A percentile compares a stretch with the other conserved stretches of the same genome.
phyloP scores from a whole-genome alignment of 2,797 vertebrate species.

The Phataginus tetradactyla region DNA sequence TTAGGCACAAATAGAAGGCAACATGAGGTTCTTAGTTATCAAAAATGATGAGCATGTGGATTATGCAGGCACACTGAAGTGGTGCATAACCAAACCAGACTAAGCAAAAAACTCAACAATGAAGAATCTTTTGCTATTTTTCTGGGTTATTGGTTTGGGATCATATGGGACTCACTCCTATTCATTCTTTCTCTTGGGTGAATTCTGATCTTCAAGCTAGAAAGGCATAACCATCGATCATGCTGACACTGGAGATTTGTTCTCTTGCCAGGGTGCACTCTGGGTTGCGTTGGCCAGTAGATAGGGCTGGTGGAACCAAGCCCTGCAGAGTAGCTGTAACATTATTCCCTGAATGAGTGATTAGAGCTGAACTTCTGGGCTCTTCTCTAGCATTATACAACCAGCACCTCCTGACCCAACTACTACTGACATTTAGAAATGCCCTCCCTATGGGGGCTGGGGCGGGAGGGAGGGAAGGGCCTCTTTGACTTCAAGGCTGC shows the following conservation, averaged over 20 bases:
- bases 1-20: not conserved
- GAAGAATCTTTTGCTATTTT: not conserved
- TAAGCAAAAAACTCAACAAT: not conserved
- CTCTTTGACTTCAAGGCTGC: not conserved
- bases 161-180: not conserved
- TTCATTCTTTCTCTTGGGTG: not conserved
- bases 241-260: not conserved
- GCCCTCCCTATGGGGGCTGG: not conserved
- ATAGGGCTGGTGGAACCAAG: not conserved
- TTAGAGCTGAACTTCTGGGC: not conserved
- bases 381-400: not conserved
- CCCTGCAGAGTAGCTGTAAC: not conserved
- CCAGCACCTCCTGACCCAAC: not conserved
- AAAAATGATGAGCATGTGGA: not conserved
- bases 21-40: not conserved
- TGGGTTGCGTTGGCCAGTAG: not conserved
- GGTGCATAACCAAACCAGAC: not conserved
- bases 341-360: not conserved
- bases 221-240: not conserved
- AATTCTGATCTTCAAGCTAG: not conserved
- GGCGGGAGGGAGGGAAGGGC: not conserved
- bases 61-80: not conserved
- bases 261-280: not conserved
- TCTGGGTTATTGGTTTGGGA: not conserved
- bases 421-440: not conserved